Percentiles rank a stretch among this genome's conserved stretches.
phyloP scores from a whole-genome alignment of 2,113 vertebrate species.

The Elgaria multicarinata region DNA sequence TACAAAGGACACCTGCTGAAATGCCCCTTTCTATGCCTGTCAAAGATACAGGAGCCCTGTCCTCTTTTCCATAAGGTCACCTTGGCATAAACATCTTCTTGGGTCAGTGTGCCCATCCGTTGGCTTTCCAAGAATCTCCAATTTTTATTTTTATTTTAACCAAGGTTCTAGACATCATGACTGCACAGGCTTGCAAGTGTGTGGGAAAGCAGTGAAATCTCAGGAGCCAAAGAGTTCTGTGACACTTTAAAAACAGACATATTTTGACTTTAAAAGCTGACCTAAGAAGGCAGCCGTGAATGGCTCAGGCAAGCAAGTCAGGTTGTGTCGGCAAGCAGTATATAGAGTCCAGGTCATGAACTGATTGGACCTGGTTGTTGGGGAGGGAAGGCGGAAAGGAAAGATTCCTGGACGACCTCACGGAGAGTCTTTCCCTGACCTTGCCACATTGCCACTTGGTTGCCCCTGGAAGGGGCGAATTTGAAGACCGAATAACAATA shows the following conservation, averaged over 20 bases:
- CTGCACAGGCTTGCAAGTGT: neutral
- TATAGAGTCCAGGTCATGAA: neutral
- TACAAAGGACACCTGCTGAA: no score
- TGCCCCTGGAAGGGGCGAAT: neutral
- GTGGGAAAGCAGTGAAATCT: neutral
- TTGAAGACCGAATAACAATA: neutral
- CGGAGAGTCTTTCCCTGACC: neutral
- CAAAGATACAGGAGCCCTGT: no score
- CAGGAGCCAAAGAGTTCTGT: neutral
- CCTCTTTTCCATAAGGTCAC: no score
- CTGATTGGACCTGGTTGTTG: neutral
- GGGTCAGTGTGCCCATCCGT: no score
- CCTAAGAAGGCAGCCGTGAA: neutral
- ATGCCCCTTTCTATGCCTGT: no score
- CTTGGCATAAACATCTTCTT: neutral
- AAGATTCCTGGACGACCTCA: neutral
- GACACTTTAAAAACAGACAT: neutral
- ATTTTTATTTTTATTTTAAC: neutral
- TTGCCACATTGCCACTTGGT: neutral
- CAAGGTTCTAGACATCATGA: neutral
- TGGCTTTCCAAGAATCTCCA: neutral
- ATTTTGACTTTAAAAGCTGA: no score
- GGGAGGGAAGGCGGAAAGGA: neutral
- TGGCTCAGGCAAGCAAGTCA: neutral
- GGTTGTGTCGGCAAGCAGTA: neutral